Base-by-base conservation (phyloP, 1,140 invertebrate genomes). In the Meloidogyne floridensis region DNA sequence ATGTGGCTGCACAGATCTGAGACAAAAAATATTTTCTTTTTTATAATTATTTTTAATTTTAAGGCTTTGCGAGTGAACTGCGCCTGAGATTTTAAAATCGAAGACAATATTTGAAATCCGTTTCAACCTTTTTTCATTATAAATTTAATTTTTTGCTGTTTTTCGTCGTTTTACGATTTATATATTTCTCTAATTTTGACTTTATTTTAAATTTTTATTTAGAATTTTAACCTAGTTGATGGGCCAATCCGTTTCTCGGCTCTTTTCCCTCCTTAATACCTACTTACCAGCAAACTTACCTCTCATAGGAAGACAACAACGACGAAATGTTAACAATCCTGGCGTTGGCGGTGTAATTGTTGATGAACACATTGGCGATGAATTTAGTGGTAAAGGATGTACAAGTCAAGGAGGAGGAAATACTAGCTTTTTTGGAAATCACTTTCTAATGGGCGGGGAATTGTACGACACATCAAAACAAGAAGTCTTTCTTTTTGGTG, bases 401-500 rank as follows among this genome's bases (percentile, higher is more conserved):
- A 71, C 13, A 75, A 75, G 73, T 81, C 72, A 59, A 71, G 59
- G 42, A 59, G 32, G 56, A 4, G 80, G 15, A 10, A 42, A 65
- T 65, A n/a, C 9, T 79, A 75, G 70, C 20, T 86, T 82, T 20
- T 86, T 86, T 70, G 83, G 85, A 9, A 75, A 84, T 2, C 85
- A 86, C 42, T 86, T 87, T 81, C 51, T 86, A n/a, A 86, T 86
- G 85, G 85, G 84, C 54, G 84, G 85, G 4, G 83, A 87, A 47
- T 69, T 81, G 51, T 87, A 87, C 70, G 86, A 86, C n/a, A 43
- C 79, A 13, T 42, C 80, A 11, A 87, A 86, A 73, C 86, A 82
- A 20, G 86, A 86, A 70, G 80, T 79, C 20, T 86, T 86, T 79
- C 69, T 86, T 13, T 86, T 86, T 71, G 85, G 86, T 51, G 83